These are phyloP conservation scores for Kryptolebias ocellatus DNA, from an alignment of 2,797 vertebrate species.

Conservation along the genomic window DNA sequence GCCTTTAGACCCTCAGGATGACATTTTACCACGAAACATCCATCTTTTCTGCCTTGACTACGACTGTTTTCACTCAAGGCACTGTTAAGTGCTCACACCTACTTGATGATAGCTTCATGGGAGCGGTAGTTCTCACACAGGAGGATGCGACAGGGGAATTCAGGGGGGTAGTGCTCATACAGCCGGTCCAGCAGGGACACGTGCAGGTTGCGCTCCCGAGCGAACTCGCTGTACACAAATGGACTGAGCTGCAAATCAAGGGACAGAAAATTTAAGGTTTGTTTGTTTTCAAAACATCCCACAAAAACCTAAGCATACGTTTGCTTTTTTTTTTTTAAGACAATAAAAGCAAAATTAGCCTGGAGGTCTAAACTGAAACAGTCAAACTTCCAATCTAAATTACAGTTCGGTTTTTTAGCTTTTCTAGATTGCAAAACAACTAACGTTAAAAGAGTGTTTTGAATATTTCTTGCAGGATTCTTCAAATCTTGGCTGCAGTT, in stretches of 20 bases:
- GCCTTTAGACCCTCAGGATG: not conserved
- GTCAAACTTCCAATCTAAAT: no score
- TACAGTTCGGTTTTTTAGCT: no score
- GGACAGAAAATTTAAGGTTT: not conserved
- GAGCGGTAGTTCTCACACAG: conserved; percentile 99
- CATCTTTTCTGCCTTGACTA: conserved; percentile 9
- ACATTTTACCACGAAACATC: no score
- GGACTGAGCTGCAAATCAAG: conserved; percentile 91
- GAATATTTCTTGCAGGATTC: no score
- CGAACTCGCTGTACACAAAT: conserved; percentile 99
- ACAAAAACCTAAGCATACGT: not conserved
- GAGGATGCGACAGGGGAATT: conserved; percentile 97
- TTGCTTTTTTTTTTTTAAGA: not conserved
- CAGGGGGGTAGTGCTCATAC: conserved; percentile 97
- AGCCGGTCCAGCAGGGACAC: conserved; percentile 96
- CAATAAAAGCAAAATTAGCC: not conserved
- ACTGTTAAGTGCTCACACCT: conserved; percentile 83
- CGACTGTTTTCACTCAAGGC: conserved; percentile 36
- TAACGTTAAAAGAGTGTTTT: no score
- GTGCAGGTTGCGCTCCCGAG: conserved; percentile 96
- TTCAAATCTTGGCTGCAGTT: no score
- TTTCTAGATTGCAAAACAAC: no score
- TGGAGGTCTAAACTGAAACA: no score
- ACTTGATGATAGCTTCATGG: conserved; percentile 99
- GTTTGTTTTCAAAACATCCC: conserved; percentile 11